phyloP scores from a whole-genome alignment of 2,888 invertebrate genomes.

The Pristionchus fissidentatus region DNA sequence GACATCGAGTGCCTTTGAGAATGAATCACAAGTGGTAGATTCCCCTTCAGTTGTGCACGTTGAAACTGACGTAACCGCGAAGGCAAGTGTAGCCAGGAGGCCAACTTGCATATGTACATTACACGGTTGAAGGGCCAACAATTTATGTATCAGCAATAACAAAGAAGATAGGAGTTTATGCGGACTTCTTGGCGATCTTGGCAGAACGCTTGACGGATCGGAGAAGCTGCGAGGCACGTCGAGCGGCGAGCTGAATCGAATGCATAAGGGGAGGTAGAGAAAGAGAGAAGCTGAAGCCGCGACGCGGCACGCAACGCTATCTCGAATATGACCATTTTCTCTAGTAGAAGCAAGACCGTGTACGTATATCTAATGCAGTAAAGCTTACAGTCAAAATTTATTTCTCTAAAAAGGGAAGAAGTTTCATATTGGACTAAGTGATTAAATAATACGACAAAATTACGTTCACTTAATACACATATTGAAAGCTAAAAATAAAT shows the following conservation, averaged over 20 bases:
- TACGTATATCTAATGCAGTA: not conserved
- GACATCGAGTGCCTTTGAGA: not conserved
- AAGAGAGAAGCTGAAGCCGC: slow-evolving; percentile 47
- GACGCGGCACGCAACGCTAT: slow-evolving; percentile 44
- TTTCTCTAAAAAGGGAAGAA: too few relatives aligned
- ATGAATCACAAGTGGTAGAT: not conserved
- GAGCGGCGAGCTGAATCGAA: slow-evolving; percentile 62
- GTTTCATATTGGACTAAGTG: not conserved
- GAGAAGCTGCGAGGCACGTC: slow-evolving; percentile 63
- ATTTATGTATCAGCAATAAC: slow-evolving; percentile 37
- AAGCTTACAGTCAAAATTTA: too few relatives aligned
- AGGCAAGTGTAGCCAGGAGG: slow-evolving; percentile 44
- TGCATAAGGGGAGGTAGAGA: slow-evolving; percentile 44
- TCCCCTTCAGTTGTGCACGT: not conserved
- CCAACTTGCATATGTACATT: slow-evolving; percentile 43
- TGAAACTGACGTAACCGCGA: slow-evolving; percentile 4
- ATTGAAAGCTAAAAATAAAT: too few relatives aligned
- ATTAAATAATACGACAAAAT: not conserved
- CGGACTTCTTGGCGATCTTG: slow-evolving; percentile 55
- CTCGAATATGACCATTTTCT: not conserved
- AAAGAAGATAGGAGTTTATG: slow-evolving; percentile 16
- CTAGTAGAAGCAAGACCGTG: not conserved
- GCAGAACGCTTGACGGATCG: slow-evolving; percentile 59
- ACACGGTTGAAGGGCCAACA: slow-evolving; percentile 43
- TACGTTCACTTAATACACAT: too few relatives aligned